Evolutionary conservation across 2,797 vertebrate species (phyloP).

Genomic region (Onychomys leucogaster): DNA sequence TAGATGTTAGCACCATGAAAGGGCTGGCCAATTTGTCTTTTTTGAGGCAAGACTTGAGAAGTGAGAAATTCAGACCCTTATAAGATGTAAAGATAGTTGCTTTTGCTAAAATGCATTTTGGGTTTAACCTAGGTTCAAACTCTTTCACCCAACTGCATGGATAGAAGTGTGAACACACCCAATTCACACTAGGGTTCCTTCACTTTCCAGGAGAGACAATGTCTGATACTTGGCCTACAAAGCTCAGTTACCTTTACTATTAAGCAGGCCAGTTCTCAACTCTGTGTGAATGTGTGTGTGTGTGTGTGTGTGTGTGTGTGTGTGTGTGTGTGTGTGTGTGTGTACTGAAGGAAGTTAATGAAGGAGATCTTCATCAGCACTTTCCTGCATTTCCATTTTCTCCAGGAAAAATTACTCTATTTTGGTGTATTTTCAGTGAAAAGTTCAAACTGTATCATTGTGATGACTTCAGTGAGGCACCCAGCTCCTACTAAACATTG

Average conservation of each 20-base stretch:
- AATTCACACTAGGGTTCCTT: background rate
- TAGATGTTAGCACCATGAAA: conserved; percentile 50
- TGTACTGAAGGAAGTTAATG: background rate
- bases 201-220: background rate
- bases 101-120: conserved; percentile 32
- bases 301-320: background rate
- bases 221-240: background rate
- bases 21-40: conserved; percentile 39
- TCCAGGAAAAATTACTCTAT: background rate
- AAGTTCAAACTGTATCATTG: background rate
- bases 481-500: background rate
- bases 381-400: background rate
- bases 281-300: background rate
- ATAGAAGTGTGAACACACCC: conserved; percentile 43
- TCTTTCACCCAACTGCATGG: background rate
- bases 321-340: background rate
- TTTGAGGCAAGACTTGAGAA: conserved; percentile 57
- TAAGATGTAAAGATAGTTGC: conserved; percentile 56
- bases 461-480: background rate
- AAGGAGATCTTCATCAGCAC: background rate
- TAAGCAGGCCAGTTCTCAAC: background rate
- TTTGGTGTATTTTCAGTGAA: background rate
- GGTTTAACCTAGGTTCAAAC: background rate
- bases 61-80: conserved; percentile 61
- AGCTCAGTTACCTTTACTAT: background rate